Evolutionary conservation across 1,140 invertebrate species (phyloP).

Genomic region (Rhizoglyphus robini): DNA sequence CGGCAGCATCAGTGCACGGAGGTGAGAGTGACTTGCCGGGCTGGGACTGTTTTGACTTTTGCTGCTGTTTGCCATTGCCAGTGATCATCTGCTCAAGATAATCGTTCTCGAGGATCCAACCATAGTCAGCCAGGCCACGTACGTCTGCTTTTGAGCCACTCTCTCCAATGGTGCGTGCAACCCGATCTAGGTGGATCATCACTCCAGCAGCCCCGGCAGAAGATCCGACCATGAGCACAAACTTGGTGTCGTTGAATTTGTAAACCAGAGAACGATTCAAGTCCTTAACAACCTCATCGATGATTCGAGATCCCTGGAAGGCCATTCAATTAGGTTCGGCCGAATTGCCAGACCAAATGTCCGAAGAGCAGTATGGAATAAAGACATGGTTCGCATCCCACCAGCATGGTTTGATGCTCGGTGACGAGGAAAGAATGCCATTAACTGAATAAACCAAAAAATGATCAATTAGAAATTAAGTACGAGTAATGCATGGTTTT

Average conservation of each 20-base stretch:
- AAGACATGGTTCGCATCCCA: conserved; percentile 83
- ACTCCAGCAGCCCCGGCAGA: conserved; percentile 77
- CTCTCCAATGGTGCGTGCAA: conserved; percentile 45
- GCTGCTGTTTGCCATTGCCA: neutral
- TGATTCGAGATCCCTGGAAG: conserved; percentile 74
- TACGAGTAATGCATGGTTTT: neutral
- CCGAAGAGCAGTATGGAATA: conserved; percentile 83
- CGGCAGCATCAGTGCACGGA: conserved; percentile 33
- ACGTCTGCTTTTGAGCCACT: conserved; percentile 53
- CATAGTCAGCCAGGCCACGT: conserved; percentile 69
- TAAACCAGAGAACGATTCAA: conserved; percentile 25
- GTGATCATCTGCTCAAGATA: neutral
- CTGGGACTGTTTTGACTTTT: neutral
- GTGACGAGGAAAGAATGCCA: conserved; percentile 66
- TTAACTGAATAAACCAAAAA: conserved; percentile 42
- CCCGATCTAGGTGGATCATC: conserved; percentile 70
- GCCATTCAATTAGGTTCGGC: conserved; percentile 41
- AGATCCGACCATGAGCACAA: conserved; percentile 58
- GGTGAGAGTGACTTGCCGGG: too few species aligned
- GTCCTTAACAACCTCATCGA: conserved; percentile 50
- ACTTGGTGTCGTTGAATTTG: conserved; percentile 34
- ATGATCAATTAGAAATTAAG: too few species aligned
- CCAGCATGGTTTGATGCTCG: conserved; percentile 76
- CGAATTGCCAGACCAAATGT: conserved; percentile 65
- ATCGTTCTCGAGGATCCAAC: conserved; percentile 80